Percentiles rank a stretch among this genome's conserved stretches.
phyloP scores from a whole-genome alignment of 2,797 vertebrate genomes.

The Coilia nasus region DNA sequence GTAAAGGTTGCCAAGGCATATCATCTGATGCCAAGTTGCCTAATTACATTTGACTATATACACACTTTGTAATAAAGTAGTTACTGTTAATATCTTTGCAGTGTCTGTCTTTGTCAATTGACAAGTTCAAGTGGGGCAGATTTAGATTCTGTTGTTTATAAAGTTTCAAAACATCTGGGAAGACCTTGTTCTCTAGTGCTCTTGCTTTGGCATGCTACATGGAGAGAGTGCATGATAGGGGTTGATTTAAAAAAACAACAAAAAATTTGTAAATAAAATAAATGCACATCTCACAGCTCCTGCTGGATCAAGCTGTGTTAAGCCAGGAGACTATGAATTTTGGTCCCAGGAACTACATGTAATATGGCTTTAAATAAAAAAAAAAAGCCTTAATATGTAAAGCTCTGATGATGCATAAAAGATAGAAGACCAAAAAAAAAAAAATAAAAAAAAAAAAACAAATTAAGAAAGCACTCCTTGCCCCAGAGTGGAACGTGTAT shows the following conservation, averaged over 20 bases:
- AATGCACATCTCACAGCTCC: background rate
- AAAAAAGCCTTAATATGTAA: background rate
- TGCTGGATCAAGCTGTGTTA: background rate
- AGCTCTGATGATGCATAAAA: background rate
- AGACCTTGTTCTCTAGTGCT: background rate
- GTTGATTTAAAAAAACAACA: background rate
- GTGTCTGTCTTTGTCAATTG: background rate
- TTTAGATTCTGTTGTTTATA: background rate
- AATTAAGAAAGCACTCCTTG: slow-evolving; percentile 24
- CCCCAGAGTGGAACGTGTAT: slow-evolving; percentile 37
- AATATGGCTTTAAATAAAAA: background rate
- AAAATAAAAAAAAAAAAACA: too few species aligned
- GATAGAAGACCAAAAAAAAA: too few species aligned
- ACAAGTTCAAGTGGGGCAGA: background rate
- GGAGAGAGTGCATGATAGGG: background rate
- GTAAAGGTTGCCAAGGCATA: background rate
- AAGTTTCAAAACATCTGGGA: background rate
- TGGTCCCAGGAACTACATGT: background rate
- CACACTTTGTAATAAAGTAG: background rate
- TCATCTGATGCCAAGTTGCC: background rate
- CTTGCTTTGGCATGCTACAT: background rate
- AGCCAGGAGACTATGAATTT: background rate
- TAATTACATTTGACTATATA: background rate
- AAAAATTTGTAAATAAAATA: background rate
- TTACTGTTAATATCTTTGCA: background rate